Evolutionary conservation across 92 coral and sea anemone genomes (phyloP), one percentile per base, ranked within the genome.

Genomic region (Pocillopora grandis): DNA sequence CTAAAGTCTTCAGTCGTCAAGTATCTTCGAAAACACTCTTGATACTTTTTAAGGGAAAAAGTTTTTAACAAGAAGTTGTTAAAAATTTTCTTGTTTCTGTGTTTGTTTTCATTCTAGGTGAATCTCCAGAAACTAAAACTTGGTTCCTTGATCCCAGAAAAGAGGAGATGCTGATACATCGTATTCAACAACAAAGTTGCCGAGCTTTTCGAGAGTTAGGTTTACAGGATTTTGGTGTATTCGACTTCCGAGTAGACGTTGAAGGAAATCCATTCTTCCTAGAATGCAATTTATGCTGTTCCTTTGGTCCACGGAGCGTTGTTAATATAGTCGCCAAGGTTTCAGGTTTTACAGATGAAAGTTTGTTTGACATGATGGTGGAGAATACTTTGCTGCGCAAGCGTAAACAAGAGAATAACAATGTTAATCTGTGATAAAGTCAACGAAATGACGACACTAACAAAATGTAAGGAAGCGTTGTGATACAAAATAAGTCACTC

Each of bases 231-330:
- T 80, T 67, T 58, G 84, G 55, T 36, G 0, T 49, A 1, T 80
- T 80, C 58, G 84, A 80, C 52, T 80, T 80, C 58, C 84, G 84
- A 19, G 64, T 80, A 58, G 84, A 80, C 67, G 31, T 23, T 27
- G 19, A 69, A 17, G 84, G 84, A 5, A 80, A 57, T 27, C 84
- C 84, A 33, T 80, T 55, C 31, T 3, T 80, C 67, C 64, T 80
- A 9, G 84, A 79, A 66, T 49, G 84, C 20, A 79, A 79, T 9
- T 49, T 79, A 75, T 79, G 65, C 65, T 79, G 84, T 15, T 79
- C 84, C 63, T 79, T 67, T 52, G 75, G 75, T 52, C 33, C 64
- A 52, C 48, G 19, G 64, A 66, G 84, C 49, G 64, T 52, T 16
- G 2, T 66, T 14, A 79, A 67, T 23, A 18, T 18, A 11, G 12